Percentiles rank a stretch among this genome's conserved stretches.
phyloP scores from a whole-genome alignment of 1,140 invertebrate species.

The Tetramorium simillimum region DNA sequence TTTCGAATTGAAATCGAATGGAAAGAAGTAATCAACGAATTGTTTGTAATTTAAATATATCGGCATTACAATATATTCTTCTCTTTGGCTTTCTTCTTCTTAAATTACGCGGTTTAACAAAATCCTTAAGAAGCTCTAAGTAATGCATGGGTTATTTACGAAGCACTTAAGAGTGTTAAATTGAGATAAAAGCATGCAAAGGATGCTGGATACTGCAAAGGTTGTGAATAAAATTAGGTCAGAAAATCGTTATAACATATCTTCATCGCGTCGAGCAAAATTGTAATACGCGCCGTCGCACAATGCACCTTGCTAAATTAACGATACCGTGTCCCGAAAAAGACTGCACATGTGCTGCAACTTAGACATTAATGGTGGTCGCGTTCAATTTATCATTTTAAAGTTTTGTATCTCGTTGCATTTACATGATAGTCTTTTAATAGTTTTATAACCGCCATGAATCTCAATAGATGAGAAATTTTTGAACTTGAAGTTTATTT shows the following conservation, averaged over 20 bases:
- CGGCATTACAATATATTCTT: not conserved
- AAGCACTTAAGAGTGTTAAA: slow-evolving; percentile 15
- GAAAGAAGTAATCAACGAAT: slow-evolving; percentile 5
- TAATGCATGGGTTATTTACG: not conserved
- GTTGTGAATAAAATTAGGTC: not conserved
- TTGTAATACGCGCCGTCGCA: not conserved
- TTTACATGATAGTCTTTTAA: not conserved
- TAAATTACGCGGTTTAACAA: not conserved
- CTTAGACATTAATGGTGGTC: not conserved
- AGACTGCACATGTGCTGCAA: not conserved
- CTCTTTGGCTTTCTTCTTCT: not conserved
- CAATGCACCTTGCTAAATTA: not conserved
- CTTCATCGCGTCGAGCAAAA: not conserved
- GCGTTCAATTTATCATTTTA: slow-evolving; percentile 15
- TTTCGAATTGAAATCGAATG: not conserved
- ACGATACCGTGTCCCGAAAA: not conserved
- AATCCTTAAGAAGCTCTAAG: not conserved
- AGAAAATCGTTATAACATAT: slow-evolving; percentile 1
- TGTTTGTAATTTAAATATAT: slow-evolving; percentile 1
- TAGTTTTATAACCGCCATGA: not conserved
- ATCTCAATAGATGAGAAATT: not conserved
- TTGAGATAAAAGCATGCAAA: not conserved
- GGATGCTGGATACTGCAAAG: not conserved
- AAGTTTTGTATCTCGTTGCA: not conserved
- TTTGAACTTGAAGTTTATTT: not conserved